Evolutionary conservation across 2,888 invertebrate species (phyloP), one percentile per base, ranked within the genome.

Genomic region (Agonum fuliginosum): DNA sequence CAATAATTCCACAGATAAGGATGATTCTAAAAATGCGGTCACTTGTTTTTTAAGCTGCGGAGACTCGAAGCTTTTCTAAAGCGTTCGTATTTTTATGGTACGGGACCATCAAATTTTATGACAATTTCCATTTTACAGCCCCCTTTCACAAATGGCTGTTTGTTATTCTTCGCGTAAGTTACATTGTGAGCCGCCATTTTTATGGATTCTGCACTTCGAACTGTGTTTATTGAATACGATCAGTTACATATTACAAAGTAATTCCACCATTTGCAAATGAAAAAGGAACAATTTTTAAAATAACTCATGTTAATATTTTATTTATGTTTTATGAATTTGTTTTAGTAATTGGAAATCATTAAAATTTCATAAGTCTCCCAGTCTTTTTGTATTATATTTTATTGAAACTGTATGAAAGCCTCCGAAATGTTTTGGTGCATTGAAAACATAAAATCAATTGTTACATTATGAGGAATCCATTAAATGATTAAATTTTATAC

Each of bases 21-120:
- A 75, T 75, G 67, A 46, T 67, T 48, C 74, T 74, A 62, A 75
- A 75, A 75, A 75, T 48, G 75, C 65, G 75, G 75, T 75, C 75
- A 75, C 67, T 75, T 75, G 75, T 67, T 67, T 75, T 74, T 75
- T 75, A 67, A 67, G 46, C 51, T 65, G 10, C 30, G 12, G 34
- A 41, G 67, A 48, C 67, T 67, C 14, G 67, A 51, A 75, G 34
- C 75, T 54, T 67, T 73, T 51, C 67, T 75, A 65, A 58, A 67
- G 34, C 46, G 30, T 51, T 22, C 67, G 75, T 72, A 67, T 75
- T 75, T 75, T 75, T 75, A 75, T 75, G 75, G 48, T 30, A 22
- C 72, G 58, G 41, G 54, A 54, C 72, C 62, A 48, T 75, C 46
- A 65, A 65, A 75, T 75, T 75, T 75, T 75, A 75, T 75, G 65